phyloP scores from a whole-genome alignment of 2,113 vertebrate genomes.

The Tragelaphus scriptus region DNA sequence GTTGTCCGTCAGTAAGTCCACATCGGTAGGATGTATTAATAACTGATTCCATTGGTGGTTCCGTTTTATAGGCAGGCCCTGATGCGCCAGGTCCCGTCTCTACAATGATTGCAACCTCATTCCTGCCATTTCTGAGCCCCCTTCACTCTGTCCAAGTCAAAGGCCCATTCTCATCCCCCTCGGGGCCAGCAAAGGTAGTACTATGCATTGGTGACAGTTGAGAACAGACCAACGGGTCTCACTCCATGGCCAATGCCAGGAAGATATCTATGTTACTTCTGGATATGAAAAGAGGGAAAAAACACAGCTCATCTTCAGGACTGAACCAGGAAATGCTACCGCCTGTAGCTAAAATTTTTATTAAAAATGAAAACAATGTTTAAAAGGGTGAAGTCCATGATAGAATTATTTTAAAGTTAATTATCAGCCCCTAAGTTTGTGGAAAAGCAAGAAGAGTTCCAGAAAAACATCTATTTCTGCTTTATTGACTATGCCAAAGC shows the following conservation, averaged over 20 bases:
- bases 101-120: background rate
- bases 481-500: too few species aligned
- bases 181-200: too few species aligned
- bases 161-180: background rate
- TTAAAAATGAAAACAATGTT: background rate
- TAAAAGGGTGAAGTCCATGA: background rate
- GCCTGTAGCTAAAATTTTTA: background rate
- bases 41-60: accelerated
- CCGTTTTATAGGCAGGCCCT: accelerated
- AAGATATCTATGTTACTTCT: background rate
- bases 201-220: background rate
- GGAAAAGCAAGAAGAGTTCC: too few species aligned
- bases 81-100: background rate
- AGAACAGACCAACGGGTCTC: background rate
- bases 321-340: background rate
- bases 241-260: background rate
- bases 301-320: background rate
- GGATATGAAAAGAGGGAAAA: background rate
- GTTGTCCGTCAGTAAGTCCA: background rate
- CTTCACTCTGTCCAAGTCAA: background rate
- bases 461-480: too few species aligned
- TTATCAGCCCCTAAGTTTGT: background rate
- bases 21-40: background rate
- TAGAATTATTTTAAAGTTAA: background rate
- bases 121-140: background rate